These are phyloP conservation scores for Homarus gammarus DNA, from an alignment of 2,888 invertebrate genomes.

Conservation along the genomic window DNA sequence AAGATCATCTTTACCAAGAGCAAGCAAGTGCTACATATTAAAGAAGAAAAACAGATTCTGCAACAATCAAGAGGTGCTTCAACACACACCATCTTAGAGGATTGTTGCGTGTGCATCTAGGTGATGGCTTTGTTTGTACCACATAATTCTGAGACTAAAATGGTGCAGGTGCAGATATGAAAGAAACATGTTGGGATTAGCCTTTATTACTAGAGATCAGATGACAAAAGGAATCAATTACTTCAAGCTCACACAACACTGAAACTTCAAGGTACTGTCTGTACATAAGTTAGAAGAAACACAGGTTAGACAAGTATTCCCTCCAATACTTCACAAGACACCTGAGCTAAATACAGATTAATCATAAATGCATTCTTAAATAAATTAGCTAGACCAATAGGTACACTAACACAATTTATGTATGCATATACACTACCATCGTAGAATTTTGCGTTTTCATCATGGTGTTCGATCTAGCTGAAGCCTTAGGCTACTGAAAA, in stretches of 20 bases:
- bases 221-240: slow-evolving; percentile 10
- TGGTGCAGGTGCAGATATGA: slow-evolving; percentile 28
- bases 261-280: neutral
- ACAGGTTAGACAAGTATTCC: neutral
- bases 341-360: slow-evolving; percentile 8
- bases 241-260: neutral
- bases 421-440: neutral
- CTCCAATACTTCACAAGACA: slow-evolving; percentile 1
- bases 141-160: neutral
- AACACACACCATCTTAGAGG: neutral
- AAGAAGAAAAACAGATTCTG: neutral
- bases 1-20: neutral
- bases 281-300: neutral
- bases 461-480: neutral
- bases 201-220: slow-evolving; percentile 35
- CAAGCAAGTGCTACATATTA: neutral
- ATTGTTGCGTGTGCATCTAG: neutral
- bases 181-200: slow-evolving; percentile 17
- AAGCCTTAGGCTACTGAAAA: neutral
- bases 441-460: neutral
- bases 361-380: neutral
- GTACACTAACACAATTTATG: neutral
- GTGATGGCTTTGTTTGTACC: neutral
- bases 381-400: neutral
- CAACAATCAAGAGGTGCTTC: neutral